A percentile compares a stretch with the other conserved stretches of the same genome.
Evolutionary conservation across 2,888 invertebrate genomes (phyloP).

Genomic region (Netelia inedita): DNA sequence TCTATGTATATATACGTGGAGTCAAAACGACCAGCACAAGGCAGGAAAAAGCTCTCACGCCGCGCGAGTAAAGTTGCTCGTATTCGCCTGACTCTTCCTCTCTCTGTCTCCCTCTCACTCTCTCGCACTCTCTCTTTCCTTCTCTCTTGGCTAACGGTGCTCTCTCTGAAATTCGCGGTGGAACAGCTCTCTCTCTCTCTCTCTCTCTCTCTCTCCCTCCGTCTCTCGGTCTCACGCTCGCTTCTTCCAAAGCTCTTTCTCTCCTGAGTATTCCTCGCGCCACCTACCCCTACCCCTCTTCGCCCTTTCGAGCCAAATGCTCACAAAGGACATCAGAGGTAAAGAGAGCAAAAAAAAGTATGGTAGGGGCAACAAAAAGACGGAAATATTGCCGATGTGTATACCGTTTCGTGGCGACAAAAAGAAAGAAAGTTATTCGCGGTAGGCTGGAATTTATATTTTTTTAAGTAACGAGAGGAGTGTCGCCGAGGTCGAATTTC

Average conservation of each 20-base stretch:
- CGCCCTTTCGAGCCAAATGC: conserved; percentile 45
- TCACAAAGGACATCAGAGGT: conserved; percentile 51
- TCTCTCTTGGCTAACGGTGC: conserved; percentile 48
- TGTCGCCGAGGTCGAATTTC: conserved; percentile 26
- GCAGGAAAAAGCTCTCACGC: conserved; percentile 69
- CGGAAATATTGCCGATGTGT: conserved; percentile 52
- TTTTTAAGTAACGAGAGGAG: conserved; percentile 45
- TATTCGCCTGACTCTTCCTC: conserved; percentile 66
- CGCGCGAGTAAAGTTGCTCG: conserved; percentile 66
- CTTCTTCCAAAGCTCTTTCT: conserved; percentile 42
- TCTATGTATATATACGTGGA: conserved; percentile 23
- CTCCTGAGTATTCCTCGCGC: conserved; percentile 39
- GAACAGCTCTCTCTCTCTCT: conserved; percentile 50
- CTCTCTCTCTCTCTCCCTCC: not conserved
- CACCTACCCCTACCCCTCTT: conserved; percentile 1
- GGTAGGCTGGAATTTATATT: conserved; percentile 24
- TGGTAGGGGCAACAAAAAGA: conserved; percentile 43
- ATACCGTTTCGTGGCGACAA: conserved; percentile 20
- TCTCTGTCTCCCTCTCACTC: not conserved
- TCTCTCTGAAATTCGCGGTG: conserved; percentile 49
- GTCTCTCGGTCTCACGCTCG: not conserved
- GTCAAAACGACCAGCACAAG: conserved; percentile 62
- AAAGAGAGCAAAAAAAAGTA: conserved; percentile 52
- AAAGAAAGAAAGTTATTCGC: conserved; percentile 29
- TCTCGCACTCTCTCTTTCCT: not conserved